Percentiles rank a stretch among this genome's conserved stretches.
Evolutionary conservation across 2,888 invertebrate species (phyloP).

Genomic region (Tetropium fuscum): DNA sequence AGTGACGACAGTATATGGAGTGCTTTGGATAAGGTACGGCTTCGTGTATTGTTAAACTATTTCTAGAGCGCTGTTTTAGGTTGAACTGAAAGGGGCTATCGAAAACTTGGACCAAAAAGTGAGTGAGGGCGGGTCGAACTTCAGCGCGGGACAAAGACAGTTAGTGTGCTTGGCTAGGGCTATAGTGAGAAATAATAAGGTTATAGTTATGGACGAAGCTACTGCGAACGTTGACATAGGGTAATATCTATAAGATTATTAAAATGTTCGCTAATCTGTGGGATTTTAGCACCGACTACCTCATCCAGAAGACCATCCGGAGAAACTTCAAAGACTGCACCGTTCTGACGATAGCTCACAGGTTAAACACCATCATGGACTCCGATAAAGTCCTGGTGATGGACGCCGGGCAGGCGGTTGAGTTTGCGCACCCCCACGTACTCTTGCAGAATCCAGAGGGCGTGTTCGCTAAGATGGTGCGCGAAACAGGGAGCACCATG

Average conservation of each 20-base stretch:
- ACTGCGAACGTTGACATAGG: slow-evolving; percentile 91
- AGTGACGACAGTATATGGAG: slow-evolving; percentile 82
- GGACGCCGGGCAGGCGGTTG: slow-evolving; percentile 68
- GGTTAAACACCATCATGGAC: slow-evolving; percentile 88
- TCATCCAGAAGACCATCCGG: slow-evolving; percentile 83
- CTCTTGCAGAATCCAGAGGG: slow-evolving; percentile 56
- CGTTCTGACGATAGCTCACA: slow-evolving; percentile 85
- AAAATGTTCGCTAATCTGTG: too few species aligned
- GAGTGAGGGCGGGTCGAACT: slow-evolving; percentile 83
- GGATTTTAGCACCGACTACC: slow-evolving; percentile 75
- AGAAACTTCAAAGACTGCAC: slow-evolving; percentile 81
- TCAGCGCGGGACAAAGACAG: slow-evolving; percentile 91
- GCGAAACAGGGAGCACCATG: slow-evolving; percentile 60
- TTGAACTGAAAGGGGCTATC: slow-evolving; percentile 81
- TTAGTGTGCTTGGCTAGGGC: slow-evolving; percentile 89
- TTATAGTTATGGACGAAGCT: slow-evolving; percentile 91
- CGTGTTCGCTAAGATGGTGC: slow-evolving; percentile 60
- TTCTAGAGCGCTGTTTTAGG: slow-evolving; percentile 63
- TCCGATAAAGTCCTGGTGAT: slow-evolving; percentile 78
- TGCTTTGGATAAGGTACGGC: slow-evolving; percentile 73
- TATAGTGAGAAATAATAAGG: slow-evolving; percentile 81
- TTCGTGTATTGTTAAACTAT: background rate
- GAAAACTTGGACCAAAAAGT: slow-evolving; percentile 75
- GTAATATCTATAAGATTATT: slow-evolving; percentile 64
- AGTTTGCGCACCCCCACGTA: slow-evolving; percentile 69